Evolutionary conservation across 2,888 invertebrate genomes (phyloP), one percentile per base, ranked within the genome.

Genomic region (Orthonevra nobilis): DNA sequence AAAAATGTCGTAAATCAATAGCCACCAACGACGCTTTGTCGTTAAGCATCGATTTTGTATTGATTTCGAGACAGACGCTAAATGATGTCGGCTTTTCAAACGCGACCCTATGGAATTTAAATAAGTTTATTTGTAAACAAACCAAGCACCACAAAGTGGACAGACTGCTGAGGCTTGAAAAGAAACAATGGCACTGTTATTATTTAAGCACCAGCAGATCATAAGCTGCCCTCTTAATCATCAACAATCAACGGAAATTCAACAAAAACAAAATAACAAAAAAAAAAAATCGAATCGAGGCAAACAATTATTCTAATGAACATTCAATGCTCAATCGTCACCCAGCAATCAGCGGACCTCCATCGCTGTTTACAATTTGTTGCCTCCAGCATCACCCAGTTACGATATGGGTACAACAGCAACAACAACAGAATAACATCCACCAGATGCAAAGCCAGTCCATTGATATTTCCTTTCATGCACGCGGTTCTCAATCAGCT

Each of bases 301-400:
- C 64, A 64, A 26, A 56, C n/a, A n/a, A n/a, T n/a, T 64, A 60
- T 72, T 72, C 77, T 64, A 72, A 79, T 79, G 79, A 79, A 73
- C 73, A 66, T 79, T 79, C 66, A 61, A 61, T 79, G 42, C 73
- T 72, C 77, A 70, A 30, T 72, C 77, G 77, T 52, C 73, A 79
- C 73, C 73, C 73, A 61, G 66, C 66, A 60, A 54, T 73, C 73
- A 56, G 46, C 66, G 34, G 61, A 66, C 66, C 79, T 73, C 79
- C 60, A 68, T 79, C 42, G 30, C 46, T 77, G 77, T 77, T 77
- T 77, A 77, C 58, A 77, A 10, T 46, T 69, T 58, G 20, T 58
- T 72, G 63, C 63, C 70, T 70, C 58, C 64, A 58, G 58, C 58
- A 66, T 60, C 60, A 60, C 50, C 66, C 61, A 61, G 74, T 66